phyloP scores from a whole-genome alignment of 1,140 invertebrate species.

The Drosophila chauvacae region DNA sequence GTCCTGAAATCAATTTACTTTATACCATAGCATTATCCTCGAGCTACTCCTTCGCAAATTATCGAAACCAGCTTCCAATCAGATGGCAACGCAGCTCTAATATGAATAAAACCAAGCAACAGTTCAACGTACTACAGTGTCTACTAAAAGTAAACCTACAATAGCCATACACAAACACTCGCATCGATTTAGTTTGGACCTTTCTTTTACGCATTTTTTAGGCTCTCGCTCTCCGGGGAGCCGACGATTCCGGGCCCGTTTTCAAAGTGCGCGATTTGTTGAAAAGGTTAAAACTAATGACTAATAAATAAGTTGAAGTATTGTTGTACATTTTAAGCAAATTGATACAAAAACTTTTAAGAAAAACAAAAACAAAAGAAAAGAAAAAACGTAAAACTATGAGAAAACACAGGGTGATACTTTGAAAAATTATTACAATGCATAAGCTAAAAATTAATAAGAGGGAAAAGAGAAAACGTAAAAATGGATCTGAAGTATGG shows the following conservation, averaged over 20 bases:
- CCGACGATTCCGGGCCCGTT: conserved; percentile 63
- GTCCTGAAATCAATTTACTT: neutral
- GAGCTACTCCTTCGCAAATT: neutral
- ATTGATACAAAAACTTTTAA: conserved; percentile 60
- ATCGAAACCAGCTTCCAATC: conserved; percentile 10
- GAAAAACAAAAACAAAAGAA: conserved; percentile 35
- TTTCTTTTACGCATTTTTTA: conserved; percentile 67
- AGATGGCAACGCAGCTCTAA: conserved; percentile 29
- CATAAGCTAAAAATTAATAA: conserved; percentile 61
- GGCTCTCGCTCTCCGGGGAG: conserved; percentile 37
- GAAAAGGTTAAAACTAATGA: conserved; percentile 57
- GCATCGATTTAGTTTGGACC: conserved; percentile 61
- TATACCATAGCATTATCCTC: neutral
- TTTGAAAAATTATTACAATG: conserved; percentile 82
- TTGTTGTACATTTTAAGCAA: conserved; percentile 81
- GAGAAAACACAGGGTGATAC: conserved; percentile 84
- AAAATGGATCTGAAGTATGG: conserved; percentile 54
- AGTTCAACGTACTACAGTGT: conserved; percentile 79
- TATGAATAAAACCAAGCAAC: conserved; percentile 60
- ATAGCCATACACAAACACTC: conserved; percentile 72
- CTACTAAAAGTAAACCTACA: conserved; percentile 81
- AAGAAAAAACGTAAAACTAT: conserved; percentile 72
- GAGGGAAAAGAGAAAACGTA: conserved; percentile 52
- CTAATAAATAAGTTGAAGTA: conserved; percentile 75
- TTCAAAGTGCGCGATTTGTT: conserved; percentile 74